Evolutionary conservation across 2,888 invertebrate species (phyloP), one percentile per base, ranked within the genome.

Genomic region (Zaprionus lineosus): DNA sequence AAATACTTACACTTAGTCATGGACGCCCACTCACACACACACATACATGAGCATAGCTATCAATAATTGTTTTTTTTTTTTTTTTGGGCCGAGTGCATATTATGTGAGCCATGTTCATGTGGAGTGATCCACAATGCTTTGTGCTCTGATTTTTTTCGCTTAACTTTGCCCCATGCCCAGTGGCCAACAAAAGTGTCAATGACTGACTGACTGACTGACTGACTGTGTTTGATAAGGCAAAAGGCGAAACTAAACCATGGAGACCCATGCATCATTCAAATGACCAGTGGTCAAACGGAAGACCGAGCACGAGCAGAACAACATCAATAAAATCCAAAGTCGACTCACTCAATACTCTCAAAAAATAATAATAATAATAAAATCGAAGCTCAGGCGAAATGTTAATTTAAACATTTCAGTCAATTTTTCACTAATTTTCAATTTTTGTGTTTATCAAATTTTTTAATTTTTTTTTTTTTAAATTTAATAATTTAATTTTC

Each of bases 161-260:
- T n/a, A n/a, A n/a, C 33, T 51, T 55, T 33, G 28, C 29, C 39
- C 19, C 4, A 40, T 18, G n/a, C 21, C 33, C 60, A 55, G 14
- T 62, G 73, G 56, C 76, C 76, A 72, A 73, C 73, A 72, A 76
- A 72, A 76, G 67, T 76, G 73, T 73, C 73, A 72, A 52, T 76
- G 73, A 76, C n/a, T n/a, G n/a, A n/a, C n/a, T n/a, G n/a, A n/a
- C n/a, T n/a, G n/a, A n/a, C n/a, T n/a, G n/a, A n/a, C n/a, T n/a
- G n/a, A n/a, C 76, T 72, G 76, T 39, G 41, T 43, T 29, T 66
- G 76, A 73, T 76, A 73, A 73, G 61, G 31, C 50, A 50, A 33
- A 57, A 50, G 53, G 34, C 47, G 58, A 56, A 37, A 53, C 18
- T 26, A 56, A 67, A 56, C 59, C 40, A n/a, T n/a, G n/a, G 44